These are phyloP conservation scores for Melolontha melolontha DNA, from an alignment of 2,888 invertebrate genomes.

Conservation along the genomic window DNA sequence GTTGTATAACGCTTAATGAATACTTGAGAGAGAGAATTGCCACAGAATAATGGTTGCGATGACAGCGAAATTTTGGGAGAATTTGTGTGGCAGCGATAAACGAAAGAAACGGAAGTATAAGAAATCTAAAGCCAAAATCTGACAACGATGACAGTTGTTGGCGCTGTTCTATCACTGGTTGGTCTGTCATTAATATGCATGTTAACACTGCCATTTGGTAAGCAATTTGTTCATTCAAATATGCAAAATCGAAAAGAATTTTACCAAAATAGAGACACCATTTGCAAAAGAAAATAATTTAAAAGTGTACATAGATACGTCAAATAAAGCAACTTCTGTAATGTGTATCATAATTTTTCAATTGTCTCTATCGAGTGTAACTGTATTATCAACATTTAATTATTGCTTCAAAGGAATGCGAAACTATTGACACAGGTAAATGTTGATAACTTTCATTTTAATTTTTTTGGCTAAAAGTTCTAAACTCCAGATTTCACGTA, in stretches of 20 bases:
- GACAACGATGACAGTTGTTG: constrained; percentile 53
- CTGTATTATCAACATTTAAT: too few relatives aligned
- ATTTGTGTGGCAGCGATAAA: constrained; percentile 35
- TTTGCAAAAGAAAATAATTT: constrained; percentile 18
- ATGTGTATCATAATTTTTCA: too few relatives aligned
- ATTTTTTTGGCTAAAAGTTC: too few relatives aligned
- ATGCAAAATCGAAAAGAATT: constrained; percentile 40
- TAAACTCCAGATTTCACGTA: too few relatives aligned
- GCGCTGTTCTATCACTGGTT: constrained; percentile 55
- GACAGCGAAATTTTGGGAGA: constrained; percentile 42
- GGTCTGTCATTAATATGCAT: constrained; percentile 56
- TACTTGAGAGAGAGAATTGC: constrained; percentile 49
- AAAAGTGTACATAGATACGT: constrained; percentile 38
- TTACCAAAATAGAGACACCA: constrained; percentile 35
- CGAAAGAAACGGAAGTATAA: constrained; percentile 41
- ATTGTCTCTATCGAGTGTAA: too few relatives aligned
- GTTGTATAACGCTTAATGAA: constrained; percentile 52
- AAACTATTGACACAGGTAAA: too few relatives aligned
- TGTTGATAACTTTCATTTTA: too few relatives aligned
- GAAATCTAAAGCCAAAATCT: constrained; percentile 50
- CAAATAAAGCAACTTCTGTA: constrained; percentile 21
- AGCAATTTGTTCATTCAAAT: constrained; percentile 25
- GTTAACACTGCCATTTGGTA: constrained; percentile 48
- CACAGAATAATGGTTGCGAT: constrained; percentile 50
- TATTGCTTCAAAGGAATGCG: too few relatives aligned